Base-by-base conservation (phyloP, 2,797 vertebrate genomes). In the Pterois miles region DNA sequence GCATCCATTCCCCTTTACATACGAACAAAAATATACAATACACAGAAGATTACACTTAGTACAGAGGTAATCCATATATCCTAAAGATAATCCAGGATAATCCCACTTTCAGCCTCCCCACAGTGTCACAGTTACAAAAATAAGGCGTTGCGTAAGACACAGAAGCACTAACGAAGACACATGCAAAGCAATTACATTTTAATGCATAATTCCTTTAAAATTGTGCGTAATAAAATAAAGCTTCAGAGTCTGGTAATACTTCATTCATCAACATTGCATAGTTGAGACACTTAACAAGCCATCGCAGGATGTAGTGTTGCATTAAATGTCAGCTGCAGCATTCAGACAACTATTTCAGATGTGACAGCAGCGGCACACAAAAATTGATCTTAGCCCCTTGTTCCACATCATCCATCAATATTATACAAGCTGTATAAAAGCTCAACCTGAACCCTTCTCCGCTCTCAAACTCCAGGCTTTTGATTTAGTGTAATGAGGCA, bases 41-140 rank as follows among this genome's bases (percentile, higher is more conserved):
- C 74, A 88, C 10, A 74, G 54, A 80, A 72, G 81, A 90, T 91
- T 91, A 92, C 76, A 86, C 5, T 82, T 85, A 50, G 34, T 74
- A 91, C 43, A 91, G 89, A 91, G 89, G 90, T 92, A 91, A 92
- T 91, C 82, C 83, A 86, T 52, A 86, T 58, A 91, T 89, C 78
- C 74, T 84, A 76, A 66, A 86, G n/a, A 89, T 86, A 93, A 92
- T 93, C 92, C 88, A 90, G 87, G 89, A 90, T 90, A 90, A 92
- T 90, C 91, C 89, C 71, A 89, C 57, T 68, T 86, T 85, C 74
- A 80, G 38, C 68, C 77, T 90, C 74, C 76, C 79, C 70, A 65
- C 64, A 76, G 69, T 67, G 76, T 91, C 86, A 93, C 90, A 93
- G 85, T 90, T 83, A 87, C 64, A 90, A 89, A 86, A 87, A 78